Conservation (phyloP, 2,113 vertebrate genomes). For the Paracanthobrama guichenoti region DNA sequence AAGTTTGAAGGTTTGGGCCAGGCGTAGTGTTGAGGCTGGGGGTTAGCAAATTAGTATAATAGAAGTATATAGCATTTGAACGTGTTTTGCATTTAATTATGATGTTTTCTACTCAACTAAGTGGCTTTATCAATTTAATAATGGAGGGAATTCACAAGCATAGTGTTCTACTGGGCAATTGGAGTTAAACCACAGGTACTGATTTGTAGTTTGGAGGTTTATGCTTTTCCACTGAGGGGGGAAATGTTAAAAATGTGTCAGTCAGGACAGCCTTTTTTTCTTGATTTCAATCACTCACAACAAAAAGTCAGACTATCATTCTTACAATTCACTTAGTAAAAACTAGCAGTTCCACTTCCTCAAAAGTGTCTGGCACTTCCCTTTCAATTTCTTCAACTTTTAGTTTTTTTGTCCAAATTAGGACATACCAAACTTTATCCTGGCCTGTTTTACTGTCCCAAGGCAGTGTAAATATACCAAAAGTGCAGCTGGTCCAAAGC, state of each 20-base stretch:
- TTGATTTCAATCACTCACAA: neutral
- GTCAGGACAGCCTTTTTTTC: neutral
- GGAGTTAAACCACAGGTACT: neutral
- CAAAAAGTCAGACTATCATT: neutral
- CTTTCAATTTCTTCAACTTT: neutral
- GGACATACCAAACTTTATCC: neutral
- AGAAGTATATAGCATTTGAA: neutral
- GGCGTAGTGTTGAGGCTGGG: neutral
- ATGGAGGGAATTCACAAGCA: neutral
- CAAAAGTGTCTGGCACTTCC: neutral
- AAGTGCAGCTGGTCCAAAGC: slow-evolving; percentile 58
- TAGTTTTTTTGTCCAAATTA: too few relatives aligned
- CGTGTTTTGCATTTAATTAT: neutral
- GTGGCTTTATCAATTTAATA: neutral
- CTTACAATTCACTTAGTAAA: neutral
- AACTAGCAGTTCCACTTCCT: neutral
- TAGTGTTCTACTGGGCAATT: neutral
- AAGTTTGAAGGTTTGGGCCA: neutral
- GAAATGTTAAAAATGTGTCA: neutral
- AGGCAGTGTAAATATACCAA: neutral
- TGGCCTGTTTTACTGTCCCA: neutral
- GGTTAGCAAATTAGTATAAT: neutral
- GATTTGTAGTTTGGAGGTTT: neutral
- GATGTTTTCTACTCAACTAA: neutral
- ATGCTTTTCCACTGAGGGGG: neutral